Base-by-base conservation (phyloP, 2,888 invertebrate species). In the Calliopum simillimum region DNA sequence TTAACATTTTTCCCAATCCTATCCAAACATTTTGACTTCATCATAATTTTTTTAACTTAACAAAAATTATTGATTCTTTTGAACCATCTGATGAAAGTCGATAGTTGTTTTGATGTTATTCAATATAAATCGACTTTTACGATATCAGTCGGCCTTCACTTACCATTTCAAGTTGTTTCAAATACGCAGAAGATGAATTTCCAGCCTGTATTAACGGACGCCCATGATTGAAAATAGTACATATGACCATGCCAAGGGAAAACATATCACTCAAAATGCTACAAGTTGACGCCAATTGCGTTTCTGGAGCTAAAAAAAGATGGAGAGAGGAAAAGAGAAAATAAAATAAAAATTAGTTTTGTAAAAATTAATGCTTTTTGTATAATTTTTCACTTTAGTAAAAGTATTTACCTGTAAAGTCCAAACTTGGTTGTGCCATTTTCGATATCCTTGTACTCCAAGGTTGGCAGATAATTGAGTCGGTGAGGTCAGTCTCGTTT, bases 251-350 rank as follows among this genome's bases (percentile, higher is more conserved):
- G 19, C 98, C 99, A 76, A 99, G 88, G 0, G 98, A 97, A 87
- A 94, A 99, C 94, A 99, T 98, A 86, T 99, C 99, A 78, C 97
- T 97, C 56, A 94, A 89, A 67, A 94, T 93, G 83, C 94, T 95
- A 87, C 94, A 94, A 62, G 90, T 89, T 33, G 94, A 94, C 78
- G 90, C 91, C 33, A 91, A 90, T 87, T 98, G 97, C 55, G 94
- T 92, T 88, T 99, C 99, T 1, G 99, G 99, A 66, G 99, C 98
- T 92, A 89, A 79, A 85, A 86, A 85, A 85, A 61, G 76, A n/a
- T 51, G 69, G 11, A 63, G 41, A 47, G 19, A 63, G 13, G 2
- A 19, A 51, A 23, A 49, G 41, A 16, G 8, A 19, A 51, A 55
- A 19, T 41, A 58, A 65, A 59, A 47, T 21, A 19, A 13, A 14